Percentiles rank a stretch among this genome's conserved stretches.
These are phyloP conservation scores for Oreohelix idahoensis DNA, from an alignment of 1,140 invertebrate species.

Conservation along the genomic window DNA sequence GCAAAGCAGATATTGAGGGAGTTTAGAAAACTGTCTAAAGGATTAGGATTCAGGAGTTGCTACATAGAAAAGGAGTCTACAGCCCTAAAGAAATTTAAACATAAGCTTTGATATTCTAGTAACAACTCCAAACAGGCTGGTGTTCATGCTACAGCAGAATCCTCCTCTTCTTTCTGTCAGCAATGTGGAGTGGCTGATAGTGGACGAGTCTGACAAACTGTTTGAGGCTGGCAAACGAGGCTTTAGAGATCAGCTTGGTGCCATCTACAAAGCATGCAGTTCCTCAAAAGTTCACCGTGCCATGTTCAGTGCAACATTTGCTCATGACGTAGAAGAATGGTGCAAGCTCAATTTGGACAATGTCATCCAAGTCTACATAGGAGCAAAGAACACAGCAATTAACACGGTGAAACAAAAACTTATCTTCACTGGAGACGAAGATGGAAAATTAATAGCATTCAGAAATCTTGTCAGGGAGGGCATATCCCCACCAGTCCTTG, in stretches of 20 bases:
- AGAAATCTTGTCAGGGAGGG: conserved; percentile 88
- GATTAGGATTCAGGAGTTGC: conserved; percentile 81
- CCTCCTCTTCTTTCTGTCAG: conserved; percentile 82
- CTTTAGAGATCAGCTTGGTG: conserved; percentile 88
- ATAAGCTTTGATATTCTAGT: conserved; percentile 90
- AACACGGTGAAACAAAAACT: conserved; percentile 91
- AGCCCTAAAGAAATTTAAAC: conserved; percentile 77
- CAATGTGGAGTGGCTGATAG: conserved; percentile 90
- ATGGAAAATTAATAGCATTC: conserved; percentile 91
- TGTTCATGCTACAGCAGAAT: conserved; percentile 89
- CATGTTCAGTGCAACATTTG: conserved; percentile 95
- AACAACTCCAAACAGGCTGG: conserved; percentile 94
- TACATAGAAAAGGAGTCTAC: conserved; percentile 82
- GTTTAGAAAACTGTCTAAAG: conserved; percentile 83
- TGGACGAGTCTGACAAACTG: conserved; percentile 96
- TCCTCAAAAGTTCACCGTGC: conserved; percentile 75
- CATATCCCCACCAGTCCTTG: conserved; percentile 89
- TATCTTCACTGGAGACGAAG: conserved; percentile 91
- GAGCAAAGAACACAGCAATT: conserved; percentile 86
- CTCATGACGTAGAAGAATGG: conserved; percentile 91
- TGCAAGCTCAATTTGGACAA: conserved; percentile 88
- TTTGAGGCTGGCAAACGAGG: conserved; percentile 85
- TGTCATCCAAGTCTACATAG: conserved; percentile 86
- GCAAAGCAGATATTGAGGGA: conserved; percentile 86
- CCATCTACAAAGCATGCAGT: conserved; percentile 84